Base-by-base conservation (phyloP, 2,113 vertebrate genomes). In the Aspiorhynchus laticeps region DNA sequence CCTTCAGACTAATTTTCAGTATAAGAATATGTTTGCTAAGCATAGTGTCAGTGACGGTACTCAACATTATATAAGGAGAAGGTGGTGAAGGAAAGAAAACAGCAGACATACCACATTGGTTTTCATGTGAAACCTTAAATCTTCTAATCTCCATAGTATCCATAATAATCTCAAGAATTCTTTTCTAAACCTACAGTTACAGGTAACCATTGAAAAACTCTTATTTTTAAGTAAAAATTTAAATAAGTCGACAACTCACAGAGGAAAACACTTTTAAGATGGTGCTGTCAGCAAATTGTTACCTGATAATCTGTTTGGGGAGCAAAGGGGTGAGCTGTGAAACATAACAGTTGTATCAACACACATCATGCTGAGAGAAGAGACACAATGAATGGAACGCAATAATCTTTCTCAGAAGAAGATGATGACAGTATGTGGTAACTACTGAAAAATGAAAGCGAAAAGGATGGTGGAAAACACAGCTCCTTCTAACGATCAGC, bases 381-480 rank as follows among this genome's bases (percentile, higher is more conserved):
- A 63, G 38, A 24, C 53, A 56, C 14, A 38, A 33, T 67, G 31
- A 41, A 87, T 33, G 41, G 31, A 87, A 86, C 80, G 53, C 33
- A 84, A 87, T 80, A 77, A 88, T 82, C 69, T 91, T 81, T 78
- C 69, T 43, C 36, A 31, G 8, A 74, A 17, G 21, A 31, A n/a
- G 6, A 41, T 3, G 41, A 10, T n/a, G 56, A 36, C 19, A 12
- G 75, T 78, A 33, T 61, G 2, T n/a, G 67, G 15, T 83, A 38
- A 43, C 69, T 38, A 51, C 21, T 41, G 56, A 43, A 19, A 33
- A 43, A 28, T 6, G 41, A 46, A 19, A 33, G 41, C 28, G 26
- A 80, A 83, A 80, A 80, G 48, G 76, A 31, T 17, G 56, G 21
- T 19, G 48, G 8, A 78, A 83, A 56, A 51, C 24, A 82, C 36